Percentiles rank a stretch among this genome's conserved stretches.
phyloP scores from a whole-genome alignment of 2,888 invertebrate species.

The Lithosia quadra region DNA sequence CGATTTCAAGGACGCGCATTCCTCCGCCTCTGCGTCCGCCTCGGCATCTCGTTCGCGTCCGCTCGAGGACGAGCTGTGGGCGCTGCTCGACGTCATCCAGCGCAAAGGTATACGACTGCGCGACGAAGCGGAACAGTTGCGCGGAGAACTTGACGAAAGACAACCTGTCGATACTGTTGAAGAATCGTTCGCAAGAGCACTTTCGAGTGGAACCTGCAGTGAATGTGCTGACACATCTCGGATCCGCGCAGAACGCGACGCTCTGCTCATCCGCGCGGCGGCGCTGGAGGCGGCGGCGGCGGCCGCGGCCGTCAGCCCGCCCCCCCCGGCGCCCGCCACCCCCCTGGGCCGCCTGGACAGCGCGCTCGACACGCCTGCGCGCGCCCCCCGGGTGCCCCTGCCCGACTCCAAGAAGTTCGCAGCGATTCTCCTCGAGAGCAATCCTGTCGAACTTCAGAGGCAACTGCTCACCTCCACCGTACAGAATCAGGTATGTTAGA shows the following conservation, averaged over 20 bases:
- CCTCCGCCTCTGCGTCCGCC: constrained; percentile 84
- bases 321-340: constrained; percentile 65
- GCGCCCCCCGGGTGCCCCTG: constrained; percentile 88
- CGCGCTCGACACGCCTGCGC: constrained; percentile 89
- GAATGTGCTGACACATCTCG: constrained; percentile 83
- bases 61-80: constrained; percentile 93
- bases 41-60: constrained; percentile 87
- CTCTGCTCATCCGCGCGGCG: constrained; percentile 91
- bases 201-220: constrained; percentile 58
- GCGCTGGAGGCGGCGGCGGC: constrained; percentile 85
- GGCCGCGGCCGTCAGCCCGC: constrained; percentile 57
- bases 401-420: constrained; percentile 92
- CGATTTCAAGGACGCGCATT: constrained; percentile 88
- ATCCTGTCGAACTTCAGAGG: constrained; percentile 93
- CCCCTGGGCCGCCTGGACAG: constrained; percentile 90
- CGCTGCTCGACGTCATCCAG: constrained; percentile 94
- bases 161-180: constrained; percentile 85
- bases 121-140: constrained; percentile 90
- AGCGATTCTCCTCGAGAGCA: constrained; percentile 94
- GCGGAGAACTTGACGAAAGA: constrained; percentile 79
- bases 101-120: constrained; percentile 90
- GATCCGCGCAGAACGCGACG: constrained; percentile 90
- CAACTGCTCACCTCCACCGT: constrained; percentile 93
- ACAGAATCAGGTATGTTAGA: constrained; percentile 92
- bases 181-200: constrained; percentile 88